phyloP scores from a whole-genome alignment of 2,888 invertebrate genomes.

The Molorchus minor region DNA sequence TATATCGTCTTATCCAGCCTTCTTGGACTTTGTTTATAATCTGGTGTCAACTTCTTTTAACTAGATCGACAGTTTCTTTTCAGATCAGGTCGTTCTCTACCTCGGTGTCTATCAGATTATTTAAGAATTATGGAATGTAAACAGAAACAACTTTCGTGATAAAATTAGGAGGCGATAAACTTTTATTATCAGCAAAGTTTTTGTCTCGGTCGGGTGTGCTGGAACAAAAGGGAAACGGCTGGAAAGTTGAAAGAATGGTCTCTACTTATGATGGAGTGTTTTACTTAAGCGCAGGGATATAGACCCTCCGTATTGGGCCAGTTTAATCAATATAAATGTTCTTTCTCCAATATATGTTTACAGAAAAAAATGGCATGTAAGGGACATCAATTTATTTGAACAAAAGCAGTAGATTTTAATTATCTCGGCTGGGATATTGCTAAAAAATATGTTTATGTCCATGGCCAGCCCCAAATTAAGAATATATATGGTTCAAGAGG shows the following conservation, averaged over 20 bases:
- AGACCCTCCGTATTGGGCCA: background rate
- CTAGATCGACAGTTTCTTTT: conserved; percentile 13
- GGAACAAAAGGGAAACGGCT: background rate
- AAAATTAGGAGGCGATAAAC: conserved; percentile 17
- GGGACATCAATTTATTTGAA: background rate
- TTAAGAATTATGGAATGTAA: conserved; percentile 30
- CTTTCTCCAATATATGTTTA: too few relatives aligned
- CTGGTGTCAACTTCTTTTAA: conserved; percentile 20
- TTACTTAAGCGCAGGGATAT: background rate
- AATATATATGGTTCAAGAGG: too few relatives aligned
- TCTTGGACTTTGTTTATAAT: conserved; percentile 23
- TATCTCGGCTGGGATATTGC: background rate
- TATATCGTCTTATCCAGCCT: conserved; percentile 20
- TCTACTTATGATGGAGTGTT: conserved; percentile 8
- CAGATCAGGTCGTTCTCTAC: background rate
- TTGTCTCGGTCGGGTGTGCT: conserved; percentile 5
- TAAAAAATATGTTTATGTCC: background rate
- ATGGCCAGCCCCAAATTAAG: too few relatives aligned
- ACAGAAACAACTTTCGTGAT: conserved; percentile 17
- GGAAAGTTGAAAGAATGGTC: conserved; percentile 1
- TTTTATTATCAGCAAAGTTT: conserved; percentile 19
- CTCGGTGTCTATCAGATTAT: conserved; percentile 18
- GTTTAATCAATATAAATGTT: background rate
- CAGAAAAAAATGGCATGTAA: too few relatives aligned
- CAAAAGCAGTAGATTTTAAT: background rate